Evolutionary conservation across 2,113 vertebrate species (phyloP).

Genomic region (Xiphophorus hellerii): DNA sequence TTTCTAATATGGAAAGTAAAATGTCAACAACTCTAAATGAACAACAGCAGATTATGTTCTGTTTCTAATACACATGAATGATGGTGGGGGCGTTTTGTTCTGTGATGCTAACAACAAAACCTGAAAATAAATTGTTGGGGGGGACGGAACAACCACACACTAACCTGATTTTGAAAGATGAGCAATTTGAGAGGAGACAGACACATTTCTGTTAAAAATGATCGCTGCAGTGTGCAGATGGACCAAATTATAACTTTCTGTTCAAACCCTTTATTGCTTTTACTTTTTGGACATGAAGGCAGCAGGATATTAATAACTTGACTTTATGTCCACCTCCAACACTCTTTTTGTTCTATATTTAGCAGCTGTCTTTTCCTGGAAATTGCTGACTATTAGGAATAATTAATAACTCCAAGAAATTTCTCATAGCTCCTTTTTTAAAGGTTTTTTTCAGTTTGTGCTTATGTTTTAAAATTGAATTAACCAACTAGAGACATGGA

Average conservation of each 20-base stretch:
- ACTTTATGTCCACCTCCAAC: background rate
- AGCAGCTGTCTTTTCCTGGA: background rate
- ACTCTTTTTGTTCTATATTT: background rate
- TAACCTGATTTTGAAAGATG: background rate
- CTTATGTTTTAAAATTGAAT: too few species aligned
- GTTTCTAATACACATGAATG: background rate
- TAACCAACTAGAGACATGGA: background rate
- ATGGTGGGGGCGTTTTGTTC: background rate
- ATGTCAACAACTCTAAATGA: background rate
- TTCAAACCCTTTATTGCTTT: background rate
- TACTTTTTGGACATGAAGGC: background rate
- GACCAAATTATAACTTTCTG: background rate
- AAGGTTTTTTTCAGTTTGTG: too few species aligned
- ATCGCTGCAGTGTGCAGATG: background rate
- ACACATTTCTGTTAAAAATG: slow-evolving; percentile 12
- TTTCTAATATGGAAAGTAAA: too few species aligned
- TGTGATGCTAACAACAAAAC: background rate
- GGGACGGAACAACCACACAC: background rate
- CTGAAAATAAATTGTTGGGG: background rate
- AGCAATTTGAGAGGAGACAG: background rate
- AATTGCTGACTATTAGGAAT: background rate
- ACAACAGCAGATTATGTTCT: background rate
- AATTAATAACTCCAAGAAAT: background rate
- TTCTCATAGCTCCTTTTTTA: too few species aligned
- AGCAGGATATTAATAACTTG: background rate